These are phyloP conservation scores for Danio tinwini DNA, from an alignment of 2,797 vertebrate species.

Conservation along the genomic window DNA sequence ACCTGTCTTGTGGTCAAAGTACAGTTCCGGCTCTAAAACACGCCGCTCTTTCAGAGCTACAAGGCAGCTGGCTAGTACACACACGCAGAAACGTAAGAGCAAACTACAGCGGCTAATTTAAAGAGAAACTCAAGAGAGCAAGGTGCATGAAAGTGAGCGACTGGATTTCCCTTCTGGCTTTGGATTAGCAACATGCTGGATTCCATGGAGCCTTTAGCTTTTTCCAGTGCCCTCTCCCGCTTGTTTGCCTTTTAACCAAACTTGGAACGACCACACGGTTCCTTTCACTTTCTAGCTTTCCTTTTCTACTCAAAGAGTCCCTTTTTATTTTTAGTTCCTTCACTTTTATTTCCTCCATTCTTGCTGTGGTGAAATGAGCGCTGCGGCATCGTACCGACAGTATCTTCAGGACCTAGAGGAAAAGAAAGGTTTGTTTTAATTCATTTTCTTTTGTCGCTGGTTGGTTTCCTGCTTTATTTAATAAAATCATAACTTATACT, in stretches of 20 bases:
- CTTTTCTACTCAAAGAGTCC: slow-evolving; percentile 12
- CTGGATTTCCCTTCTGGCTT: slow-evolving; percentile 69
- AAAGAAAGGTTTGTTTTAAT: slow-evolving; percentile 78
- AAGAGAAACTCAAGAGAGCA: slow-evolving; percentile 43
- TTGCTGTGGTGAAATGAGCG: slow-evolving; percentile 70
- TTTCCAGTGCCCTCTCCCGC: slow-evolving; percentile 47
- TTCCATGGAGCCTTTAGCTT: slow-evolving; percentile 49
- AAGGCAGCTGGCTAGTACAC: slow-evolving; percentile 45
- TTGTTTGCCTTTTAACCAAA: slow-evolving; percentile 31
- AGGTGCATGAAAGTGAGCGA: slow-evolving; percentile 48
- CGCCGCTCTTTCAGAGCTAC: slow-evolving; percentile 59
- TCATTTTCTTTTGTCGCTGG: slow-evolving; percentile 3
- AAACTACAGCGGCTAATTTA: slow-evolving; percentile 7
- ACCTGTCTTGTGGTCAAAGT: slow-evolving; percentile 82
- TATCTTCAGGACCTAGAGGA: slow-evolving; percentile 80
- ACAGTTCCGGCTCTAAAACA: slow-evolving; percentile 77
- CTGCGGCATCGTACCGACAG: slow-evolving; percentile 76
- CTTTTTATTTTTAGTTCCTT: slow-evolving; percentile 17
- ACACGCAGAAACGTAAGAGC: slow-evolving; percentile 42
- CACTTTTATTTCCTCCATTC: slow-evolving; percentile 15
- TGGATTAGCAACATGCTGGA: slow-evolving; percentile 66
- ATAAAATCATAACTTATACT: not conserved
- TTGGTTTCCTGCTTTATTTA: not conserved
- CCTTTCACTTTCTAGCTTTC: slow-evolving; percentile 10
- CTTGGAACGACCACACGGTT: slow-evolving; percentile 15